A percentile compares a stretch with the other conserved stretches of the same genome.
phyloP scores from a whole-genome alignment of 2,797 vertebrate species.

The Poecilia velifera region DNA sequence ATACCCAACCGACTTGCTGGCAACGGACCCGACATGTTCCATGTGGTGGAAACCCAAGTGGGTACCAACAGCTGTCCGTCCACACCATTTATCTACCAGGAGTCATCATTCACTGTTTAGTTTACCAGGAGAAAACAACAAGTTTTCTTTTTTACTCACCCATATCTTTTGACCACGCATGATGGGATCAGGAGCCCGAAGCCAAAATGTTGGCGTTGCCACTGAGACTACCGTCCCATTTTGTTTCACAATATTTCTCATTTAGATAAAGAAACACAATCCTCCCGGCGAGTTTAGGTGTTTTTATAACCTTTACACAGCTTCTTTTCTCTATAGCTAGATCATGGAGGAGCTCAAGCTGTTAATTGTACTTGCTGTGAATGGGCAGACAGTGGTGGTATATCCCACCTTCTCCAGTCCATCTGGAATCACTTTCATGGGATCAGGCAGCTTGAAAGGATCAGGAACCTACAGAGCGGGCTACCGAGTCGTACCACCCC shows the following conservation, averaged over 20 bases:
- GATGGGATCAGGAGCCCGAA: constrained; percentile 1
- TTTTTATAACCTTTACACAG: constrained; percentile 75
- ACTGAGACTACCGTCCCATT: constrained; percentile 56
- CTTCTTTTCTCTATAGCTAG: constrained; percentile 71
- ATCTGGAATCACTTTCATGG: constrained; percentile 82
- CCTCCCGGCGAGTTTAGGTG: constrained; percentile 56
- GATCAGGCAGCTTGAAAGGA: constrained; percentile 77
- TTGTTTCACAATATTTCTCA: constrained; percentile 71
- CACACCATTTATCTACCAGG: constrained; percentile 33
- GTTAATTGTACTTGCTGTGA: constrained; percentile 81
- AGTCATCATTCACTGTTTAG: constrained; percentile 59
- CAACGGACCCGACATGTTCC: constrained; percentile 92
- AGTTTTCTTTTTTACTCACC: constrained; percentile 37
- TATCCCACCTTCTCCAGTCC: constrained; percentile 71
- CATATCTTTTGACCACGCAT: constrained; percentile 6
- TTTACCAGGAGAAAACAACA: constrained; percentile 44
- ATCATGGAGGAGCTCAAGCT: constrained; percentile 65
- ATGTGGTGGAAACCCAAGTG: constrained; percentile 90
- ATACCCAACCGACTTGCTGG: constrained; percentile 90
- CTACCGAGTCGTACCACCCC: constrained; percentile 64
- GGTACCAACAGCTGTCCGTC: constrained; percentile 64
- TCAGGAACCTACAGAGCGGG: constrained; percentile 72
- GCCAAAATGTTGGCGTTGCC: constrained; percentile 64
- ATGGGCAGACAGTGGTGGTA: constrained; percentile 56
- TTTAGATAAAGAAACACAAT: constrained; percentile 75